phyloP scores from a whole-genome alignment of 2,888 invertebrate species.

The Tiliacea citrago region DNA sequence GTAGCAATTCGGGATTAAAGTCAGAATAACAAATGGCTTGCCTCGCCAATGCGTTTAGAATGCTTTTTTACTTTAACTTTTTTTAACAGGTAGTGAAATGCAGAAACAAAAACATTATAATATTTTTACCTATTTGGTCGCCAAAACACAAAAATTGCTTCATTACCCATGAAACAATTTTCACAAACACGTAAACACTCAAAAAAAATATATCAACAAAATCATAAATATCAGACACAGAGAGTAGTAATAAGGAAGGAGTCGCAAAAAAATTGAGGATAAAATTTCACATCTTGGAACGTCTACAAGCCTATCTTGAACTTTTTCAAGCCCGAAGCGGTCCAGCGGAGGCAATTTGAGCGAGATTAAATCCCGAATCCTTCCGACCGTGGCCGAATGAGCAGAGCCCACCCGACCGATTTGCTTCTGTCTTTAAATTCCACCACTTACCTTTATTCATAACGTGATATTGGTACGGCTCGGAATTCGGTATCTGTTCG shows the following conservation, averaged over 20 bases:
- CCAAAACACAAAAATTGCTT: too few relatives aligned
- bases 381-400: conserved; percentile 72
- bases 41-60: not conserved
- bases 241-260: conserved; percentile 69
- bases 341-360: conserved; percentile 76
- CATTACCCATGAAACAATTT: too few relatives aligned
- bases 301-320: conserved; percentile 71
- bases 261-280: conserved; percentile 69
- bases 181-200: too few relatives aligned
- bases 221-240: conserved; percentile 63
- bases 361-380: conserved; percentile 77
- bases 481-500: conserved; percentile 69
- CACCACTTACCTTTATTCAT: conserved; percentile 72
- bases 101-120: too few relatives aligned
- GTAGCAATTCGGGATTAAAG: not conserved
- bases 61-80: not conserved
- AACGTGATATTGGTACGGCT: conserved; percentile 69
- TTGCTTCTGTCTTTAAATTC: conserved; percentile 68
- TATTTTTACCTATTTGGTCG: too few relatives aligned
- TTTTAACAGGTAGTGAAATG: too few relatives aligned
- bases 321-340: conserved; percentile 69
- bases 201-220: conserved; percentile 46
- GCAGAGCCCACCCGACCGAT: conserved; percentile 63
- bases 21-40: not conserved
- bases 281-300: conserved; percentile 70